A percentile compares a stretch with the other conserved stretches of the same genome.
Evolutionary conservation across 2,113 vertebrate genomes (phyloP).

Genomic region (Macroglossus sobrinus): DNA sequence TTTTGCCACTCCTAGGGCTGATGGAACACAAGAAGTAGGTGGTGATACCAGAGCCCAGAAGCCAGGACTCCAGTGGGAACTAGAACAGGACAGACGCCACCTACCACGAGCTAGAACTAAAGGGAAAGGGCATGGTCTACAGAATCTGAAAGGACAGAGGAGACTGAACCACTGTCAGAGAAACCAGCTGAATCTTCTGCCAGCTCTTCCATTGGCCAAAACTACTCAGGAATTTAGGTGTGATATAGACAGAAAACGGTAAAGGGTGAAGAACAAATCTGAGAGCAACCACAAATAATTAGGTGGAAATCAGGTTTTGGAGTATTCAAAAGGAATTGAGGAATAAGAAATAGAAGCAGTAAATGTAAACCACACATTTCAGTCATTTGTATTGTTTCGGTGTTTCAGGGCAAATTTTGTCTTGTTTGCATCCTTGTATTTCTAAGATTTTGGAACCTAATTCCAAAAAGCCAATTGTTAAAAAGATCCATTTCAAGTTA

Average conservation of each 20-base stretch:
- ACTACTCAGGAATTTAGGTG: neutral
- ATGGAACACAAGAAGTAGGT: neutral
- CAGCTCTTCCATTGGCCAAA: neutral
- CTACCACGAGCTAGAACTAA: neutral
- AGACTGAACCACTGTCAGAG: neutral
- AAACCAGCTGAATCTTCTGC: neutral
- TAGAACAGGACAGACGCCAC: neutral
- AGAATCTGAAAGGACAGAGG: neutral
- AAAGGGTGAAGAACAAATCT: neutral
- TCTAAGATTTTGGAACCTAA: neutral
- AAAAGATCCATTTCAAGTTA: conserved; percentile 5
- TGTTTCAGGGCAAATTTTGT: neutral
- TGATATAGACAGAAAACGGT: neutral
- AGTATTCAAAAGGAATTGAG: neutral
- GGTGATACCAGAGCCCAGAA: neutral
- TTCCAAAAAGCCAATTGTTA: neutral
- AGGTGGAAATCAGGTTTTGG: neutral
- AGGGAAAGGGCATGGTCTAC: neutral
- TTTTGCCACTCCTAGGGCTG: neutral
- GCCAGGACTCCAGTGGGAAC: neutral
- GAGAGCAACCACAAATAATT: neutral
- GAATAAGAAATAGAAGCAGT: neutral
- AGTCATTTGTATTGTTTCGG: neutral
- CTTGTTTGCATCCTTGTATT: neutral
- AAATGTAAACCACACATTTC: neutral